Evolutionary conservation across 30 jellyfish, hydroid and myxozoan genomes (phyloP).

Genomic region (Aurelia sp.): DNA sequence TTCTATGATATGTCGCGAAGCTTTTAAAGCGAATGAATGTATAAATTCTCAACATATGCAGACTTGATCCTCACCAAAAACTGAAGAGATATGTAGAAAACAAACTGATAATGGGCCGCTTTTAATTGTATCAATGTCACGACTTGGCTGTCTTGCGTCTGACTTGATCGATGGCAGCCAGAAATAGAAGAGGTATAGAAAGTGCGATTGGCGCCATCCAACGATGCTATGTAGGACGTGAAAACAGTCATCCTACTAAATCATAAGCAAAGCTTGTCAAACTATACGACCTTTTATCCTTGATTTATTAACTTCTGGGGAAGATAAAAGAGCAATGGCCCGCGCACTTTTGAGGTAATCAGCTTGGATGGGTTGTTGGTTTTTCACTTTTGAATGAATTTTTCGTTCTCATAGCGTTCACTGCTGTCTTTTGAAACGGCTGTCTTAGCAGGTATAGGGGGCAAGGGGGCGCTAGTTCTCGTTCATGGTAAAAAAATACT

Average conservation of each 20-base stretch:
- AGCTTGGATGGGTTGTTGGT: too few relatives aligned
- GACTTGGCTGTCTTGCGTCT: constrained; percentile 20
- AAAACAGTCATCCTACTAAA: constrained; percentile 53
- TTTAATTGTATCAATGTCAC: constrained; percentile 18
- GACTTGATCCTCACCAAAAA: constrained; percentile 44
- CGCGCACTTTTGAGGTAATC: too few relatives aligned
- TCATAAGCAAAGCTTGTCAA: constrained; percentile 19
- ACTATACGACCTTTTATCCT: neutral
- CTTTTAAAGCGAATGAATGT: constrained; percentile 1
- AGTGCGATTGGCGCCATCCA: constrained; percentile 66
- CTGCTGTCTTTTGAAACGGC: too few relatives aligned
- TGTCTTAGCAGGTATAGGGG: too few relatives aligned
- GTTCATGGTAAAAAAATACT: too few relatives aligned
- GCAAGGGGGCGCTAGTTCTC: too few relatives aligned
- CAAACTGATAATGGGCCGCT: constrained; percentile 46
- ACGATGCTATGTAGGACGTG: constrained; percentile 57
- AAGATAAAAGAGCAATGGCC: too few relatives aligned
- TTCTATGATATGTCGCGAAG: neutral
- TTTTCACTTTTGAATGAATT: too few relatives aligned
- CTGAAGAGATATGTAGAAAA: constrained; percentile 7
- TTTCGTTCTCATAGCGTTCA: too few relatives aligned
- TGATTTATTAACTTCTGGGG: too few relatives aligned
- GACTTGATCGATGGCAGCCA: constrained; percentile 56
- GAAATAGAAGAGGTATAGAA: constrained; percentile 46
- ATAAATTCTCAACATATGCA: constrained; percentile 43